Conservation (phyloP, 1,140 invertebrate species). For the Cydia strobilella region DNA sequence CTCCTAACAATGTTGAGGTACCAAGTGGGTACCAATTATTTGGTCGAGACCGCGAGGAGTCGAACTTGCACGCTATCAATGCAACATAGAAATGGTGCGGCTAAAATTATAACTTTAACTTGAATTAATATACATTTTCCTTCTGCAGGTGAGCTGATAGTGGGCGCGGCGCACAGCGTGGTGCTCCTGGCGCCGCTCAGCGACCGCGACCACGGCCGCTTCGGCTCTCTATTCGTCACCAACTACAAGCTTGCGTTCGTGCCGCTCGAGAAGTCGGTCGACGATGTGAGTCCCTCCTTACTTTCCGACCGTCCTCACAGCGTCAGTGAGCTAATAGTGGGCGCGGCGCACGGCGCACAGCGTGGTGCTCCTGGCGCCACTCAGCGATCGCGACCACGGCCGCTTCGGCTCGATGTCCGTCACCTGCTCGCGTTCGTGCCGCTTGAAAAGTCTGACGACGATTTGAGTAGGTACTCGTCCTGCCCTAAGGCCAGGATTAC, state of each 20-base stretch:
- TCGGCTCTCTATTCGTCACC: constrained; percentile 90
- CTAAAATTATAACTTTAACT: not conserved
- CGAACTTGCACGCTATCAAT: too few species aligned
- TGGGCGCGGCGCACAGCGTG: constrained; percentile 89
- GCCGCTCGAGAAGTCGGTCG: constrained; percentile 80
- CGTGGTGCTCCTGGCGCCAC: constrained; percentile 89
- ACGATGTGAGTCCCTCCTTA: constrained; percentile 56
- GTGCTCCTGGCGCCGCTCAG: constrained; percentile 90
- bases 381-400: constrained; percentile 88
- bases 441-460: constrained; percentile 73
- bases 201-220: constrained; percentile 87
- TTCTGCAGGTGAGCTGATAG: constrained; percentile 86
- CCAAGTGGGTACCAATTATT: too few species aligned
- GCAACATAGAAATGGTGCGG: too few species aligned
- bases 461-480: too few species aligned
- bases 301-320: not conserved
- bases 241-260: constrained; percentile 94
- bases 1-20: too few species aligned
- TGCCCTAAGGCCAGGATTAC: too few species aligned
- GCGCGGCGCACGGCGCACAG: constrained; percentile 89
- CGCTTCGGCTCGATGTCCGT: constrained; percentile 89
- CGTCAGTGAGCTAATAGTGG: constrained; percentile 83
- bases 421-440: constrained; percentile 92
- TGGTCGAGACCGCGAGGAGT: too few species aligned
- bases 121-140: too few species aligned